Base-by-base conservation (phyloP, 53 echinoderm and acorn worm genomes). In the Mesocentrotus franciscanus region DNA sequence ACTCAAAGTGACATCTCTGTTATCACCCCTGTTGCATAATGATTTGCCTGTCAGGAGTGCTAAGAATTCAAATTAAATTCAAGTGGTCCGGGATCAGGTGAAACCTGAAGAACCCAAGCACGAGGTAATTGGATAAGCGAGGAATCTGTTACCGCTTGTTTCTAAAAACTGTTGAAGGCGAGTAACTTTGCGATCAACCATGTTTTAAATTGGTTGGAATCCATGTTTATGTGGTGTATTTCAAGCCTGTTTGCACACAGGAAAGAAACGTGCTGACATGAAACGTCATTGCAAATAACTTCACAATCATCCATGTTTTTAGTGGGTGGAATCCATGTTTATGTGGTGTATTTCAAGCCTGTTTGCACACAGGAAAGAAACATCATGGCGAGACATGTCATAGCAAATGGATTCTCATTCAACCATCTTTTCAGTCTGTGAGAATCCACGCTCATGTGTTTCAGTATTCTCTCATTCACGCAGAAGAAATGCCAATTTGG, bases 31-130 rank as follows among this genome's bases (percentile, higher is more conserved):
- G 81, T 81, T 81, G 81, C 81, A 81, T 81, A 81, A 17, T 20
- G 35, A 17, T 0, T 39, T 18, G 5, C 39, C 15, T 79, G 81
- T 81, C 81, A 81, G 20, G 8, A 39, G 81, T 42, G 39, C 8
- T 81, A 39, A 39, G 42, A 42, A 81, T 81, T 81, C 81, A 81
- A 81, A 81, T 81, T 81, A 81, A 81, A 81, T 81, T 81, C 81
- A 81, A 36, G 42, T 81, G 18, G 20, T 81, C 18, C 15, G 17
- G 81, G 81, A 81, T 81, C 18, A 36, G 42, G 20, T 36, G 81
- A 81, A 81, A 81, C 81, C 42, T 42, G 81, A 81, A 81, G 36
- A 81, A 42, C 30, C 42, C 20, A 81, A 8, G 39, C 81, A 81
- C 36, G 42, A 18, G 36, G 16, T 81, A 81, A 81, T 81, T 81